These are phyloP conservation scores for Elmis aenea DNA, from an alignment of 2,888 invertebrate species.

Conservation along the genomic window DNA sequence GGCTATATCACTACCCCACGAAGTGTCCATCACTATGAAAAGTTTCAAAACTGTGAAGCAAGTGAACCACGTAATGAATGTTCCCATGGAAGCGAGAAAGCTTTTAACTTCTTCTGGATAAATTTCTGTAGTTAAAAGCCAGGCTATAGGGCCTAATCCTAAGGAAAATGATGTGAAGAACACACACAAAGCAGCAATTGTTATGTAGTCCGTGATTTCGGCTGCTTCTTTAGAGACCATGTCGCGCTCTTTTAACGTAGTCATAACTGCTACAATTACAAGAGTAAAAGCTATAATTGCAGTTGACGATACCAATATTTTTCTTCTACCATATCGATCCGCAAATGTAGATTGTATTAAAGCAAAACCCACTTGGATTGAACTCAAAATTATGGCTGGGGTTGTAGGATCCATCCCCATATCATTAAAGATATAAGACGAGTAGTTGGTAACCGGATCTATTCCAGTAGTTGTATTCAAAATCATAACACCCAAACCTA, in stretches of 20 bases:
- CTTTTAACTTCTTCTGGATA: conserved; percentile 72
- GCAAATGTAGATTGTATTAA: conserved; percentile 68
- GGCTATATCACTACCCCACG: conserved; percentile 56
- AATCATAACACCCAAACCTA: conserved; percentile 59
- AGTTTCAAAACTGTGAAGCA: conserved; percentile 71
- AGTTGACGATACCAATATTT: conserved; percentile 65
- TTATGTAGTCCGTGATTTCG: conserved; percentile 61
- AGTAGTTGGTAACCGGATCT: conserved; percentile 57
- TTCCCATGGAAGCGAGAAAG: conserved; percentile 67
- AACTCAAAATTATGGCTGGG: conserved; percentile 57
- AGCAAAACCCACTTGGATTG: conserved; percentile 66
- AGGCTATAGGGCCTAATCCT: conserved; percentile 79
- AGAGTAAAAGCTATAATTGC: conserved; percentile 62
- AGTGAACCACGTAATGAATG: conserved; percentile 70
- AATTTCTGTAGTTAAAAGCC: conserved; percentile 72
- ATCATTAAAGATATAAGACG: conserved; percentile 52
- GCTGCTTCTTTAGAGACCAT: conserved; percentile 37
- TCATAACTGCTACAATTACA: conserved; percentile 62
- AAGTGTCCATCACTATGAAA: conserved; percentile 52
- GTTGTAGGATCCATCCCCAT: conserved; percentile 47
- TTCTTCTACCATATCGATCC: conserved; percentile 70
- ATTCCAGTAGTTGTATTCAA: conserved; percentile 62
- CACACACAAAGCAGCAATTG: conserved; percentile 61
- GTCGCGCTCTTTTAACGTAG: conserved; percentile 42
- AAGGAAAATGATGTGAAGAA: conserved; percentile 75